These are phyloP conservation scores for Nasonia oneida DNA, from an alignment of 2,888 invertebrate species.

Conservation along the genomic window DNA sequence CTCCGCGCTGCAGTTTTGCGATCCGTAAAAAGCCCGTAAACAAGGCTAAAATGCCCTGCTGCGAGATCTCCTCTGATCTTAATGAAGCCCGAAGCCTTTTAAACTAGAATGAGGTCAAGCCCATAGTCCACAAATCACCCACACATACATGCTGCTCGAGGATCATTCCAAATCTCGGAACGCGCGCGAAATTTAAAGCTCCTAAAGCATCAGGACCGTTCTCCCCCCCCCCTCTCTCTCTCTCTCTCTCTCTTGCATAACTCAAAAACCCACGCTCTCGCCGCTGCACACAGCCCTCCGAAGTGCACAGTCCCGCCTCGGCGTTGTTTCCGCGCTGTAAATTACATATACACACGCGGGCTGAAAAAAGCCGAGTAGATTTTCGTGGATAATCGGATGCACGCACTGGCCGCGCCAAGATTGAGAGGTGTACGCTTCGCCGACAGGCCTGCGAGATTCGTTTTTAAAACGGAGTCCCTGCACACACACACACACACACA, in stretches of 20 bases:
- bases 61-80: neutral
- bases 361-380: neutral
- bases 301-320: neutral
- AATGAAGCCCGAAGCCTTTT: conserved; percentile 8
- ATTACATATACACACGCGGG: neutral
- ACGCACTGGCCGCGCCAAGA: neutral
- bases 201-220: neutral
- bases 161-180: neutral
- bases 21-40: neutral
- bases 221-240: neutral
- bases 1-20: too few relatives aligned
- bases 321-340: conserved; percentile 2
- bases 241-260: neutral
- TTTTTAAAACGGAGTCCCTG: neutral
- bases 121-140: conserved; percentile 1
- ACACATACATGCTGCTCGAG: neutral
- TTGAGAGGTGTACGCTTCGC: neutral
- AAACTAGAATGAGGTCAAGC: neutral
- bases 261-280: neutral
- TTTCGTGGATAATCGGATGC: conserved; percentile 19
- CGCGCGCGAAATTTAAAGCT: conserved; percentile 16
- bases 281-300: neutral
- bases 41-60: neutral
- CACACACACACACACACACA: neutral
- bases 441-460: conserved; percentile 19